These are phyloP conservation scores for Apogon talboti DNA, from an alignment of 2,797 vertebrate genomes.

Conservation along the genomic window DNA sequence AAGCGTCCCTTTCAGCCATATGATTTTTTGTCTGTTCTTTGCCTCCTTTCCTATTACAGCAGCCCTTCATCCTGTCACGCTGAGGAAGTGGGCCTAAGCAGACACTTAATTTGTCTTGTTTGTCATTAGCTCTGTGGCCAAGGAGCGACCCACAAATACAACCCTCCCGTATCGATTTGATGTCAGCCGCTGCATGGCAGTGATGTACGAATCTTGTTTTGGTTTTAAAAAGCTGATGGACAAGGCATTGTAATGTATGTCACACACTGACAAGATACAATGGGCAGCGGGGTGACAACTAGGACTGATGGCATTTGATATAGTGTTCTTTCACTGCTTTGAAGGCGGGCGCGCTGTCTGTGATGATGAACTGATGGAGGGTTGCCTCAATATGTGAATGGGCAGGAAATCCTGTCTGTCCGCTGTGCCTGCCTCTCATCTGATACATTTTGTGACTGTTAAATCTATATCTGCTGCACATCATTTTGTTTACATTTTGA, in stretches of 20 bases:
- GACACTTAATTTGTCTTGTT: conserved; percentile 82
- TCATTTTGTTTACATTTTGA: background rate
- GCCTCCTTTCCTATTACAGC: conserved; percentile 50
- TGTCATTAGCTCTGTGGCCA: conserved; percentile 75
- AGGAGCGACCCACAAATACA: conserved; percentile 63
- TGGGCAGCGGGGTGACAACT: conserved; percentile 44
- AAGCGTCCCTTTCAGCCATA: conserved; percentile 38
- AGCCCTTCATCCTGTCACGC: conserved; percentile 66
- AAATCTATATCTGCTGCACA: background rate
- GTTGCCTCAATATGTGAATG: background rate
- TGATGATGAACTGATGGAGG: conserved; percentile 37
- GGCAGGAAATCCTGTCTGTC: conserved; percentile 4
- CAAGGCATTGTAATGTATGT: conserved; percentile 58
- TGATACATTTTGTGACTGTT: conserved; percentile 10
- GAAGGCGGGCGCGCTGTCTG: conserved; percentile 14
- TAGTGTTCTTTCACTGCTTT: conserved; percentile 21
- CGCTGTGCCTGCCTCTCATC: conserved; percentile 9
- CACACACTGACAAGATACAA: conserved; percentile 47
- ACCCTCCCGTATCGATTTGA: conserved; percentile 73
- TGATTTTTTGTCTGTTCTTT: conserved; percentile 19
- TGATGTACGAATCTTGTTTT: conserved; percentile 71
- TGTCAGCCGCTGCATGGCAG: conserved; percentile 49
- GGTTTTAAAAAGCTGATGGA: conserved; percentile 48
- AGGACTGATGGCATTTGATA: conserved; percentile 61
- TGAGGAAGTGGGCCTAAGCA: conserved; percentile 64